phyloP scores from a whole-genome alignment of 37 sponge, comb jelly and placozoan genomes.

The Axinella damicornis region DNA sequence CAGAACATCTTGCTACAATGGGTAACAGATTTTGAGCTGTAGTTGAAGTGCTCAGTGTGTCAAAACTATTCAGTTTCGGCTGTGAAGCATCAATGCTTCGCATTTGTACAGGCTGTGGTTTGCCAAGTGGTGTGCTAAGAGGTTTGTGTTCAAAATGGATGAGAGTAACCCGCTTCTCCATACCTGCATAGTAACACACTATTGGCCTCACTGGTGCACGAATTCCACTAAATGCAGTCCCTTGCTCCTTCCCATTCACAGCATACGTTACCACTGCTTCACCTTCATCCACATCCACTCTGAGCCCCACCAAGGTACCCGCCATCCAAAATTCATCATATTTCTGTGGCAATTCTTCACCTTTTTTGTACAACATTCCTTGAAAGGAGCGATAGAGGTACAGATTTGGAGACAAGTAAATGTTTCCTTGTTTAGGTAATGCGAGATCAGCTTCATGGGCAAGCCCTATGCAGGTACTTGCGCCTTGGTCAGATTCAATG shows the following conservation, averaged over 20 bases:
- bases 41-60: neutral
- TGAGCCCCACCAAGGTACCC: conserved; percentile 55
- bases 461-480: conserved; percentile 54
- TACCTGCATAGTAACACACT: conserved; percentile 57
- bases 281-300: conserved; percentile 10
- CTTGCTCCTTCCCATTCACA: conserved; percentile 49
- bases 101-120: neutral
- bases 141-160: conserved; percentile 36
- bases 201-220: conserved; percentile 42
- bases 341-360: conserved; percentile 27
- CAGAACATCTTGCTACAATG: neutral
- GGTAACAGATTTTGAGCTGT: neutral
- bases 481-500: conserved; percentile 63
- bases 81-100: neutral
- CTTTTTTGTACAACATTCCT: conserved; percentile 50
- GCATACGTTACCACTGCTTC: conserved; percentile 7
- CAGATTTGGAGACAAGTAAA: conserved; percentile 37
- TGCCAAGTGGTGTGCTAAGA: no score
- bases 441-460: conserved; percentile 8
- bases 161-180: conserved; percentile 58
- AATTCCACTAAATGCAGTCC: conserved; percentile 39
- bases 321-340: conserved; percentile 64
- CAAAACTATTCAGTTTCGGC: neutral
- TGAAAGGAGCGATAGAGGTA: conserved; percentile 63
- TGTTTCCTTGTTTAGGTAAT: neutral